Evolutionary conservation across 1,140 invertebrate genomes (phyloP).

Genomic region (Bemisia tabaci): DNA sequence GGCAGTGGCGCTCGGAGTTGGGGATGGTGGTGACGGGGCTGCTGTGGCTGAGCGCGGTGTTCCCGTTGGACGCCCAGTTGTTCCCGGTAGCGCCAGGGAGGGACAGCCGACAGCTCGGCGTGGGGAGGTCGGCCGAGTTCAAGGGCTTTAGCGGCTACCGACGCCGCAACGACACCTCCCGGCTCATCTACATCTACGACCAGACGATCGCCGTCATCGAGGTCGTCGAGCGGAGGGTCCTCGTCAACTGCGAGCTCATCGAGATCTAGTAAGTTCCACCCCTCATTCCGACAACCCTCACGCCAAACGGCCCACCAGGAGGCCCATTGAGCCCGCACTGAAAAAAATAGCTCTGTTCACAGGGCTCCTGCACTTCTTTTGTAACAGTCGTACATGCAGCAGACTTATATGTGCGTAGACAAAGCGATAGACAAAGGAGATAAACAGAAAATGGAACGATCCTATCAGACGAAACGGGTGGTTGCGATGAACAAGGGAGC

Average conservation of each 20-base stretch:
- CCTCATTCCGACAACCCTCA: neutral
- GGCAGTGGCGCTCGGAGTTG: neutral
- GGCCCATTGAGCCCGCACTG: too few relatives aligned
- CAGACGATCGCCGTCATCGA: conserved; percentile 68
- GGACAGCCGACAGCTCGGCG: neutral
- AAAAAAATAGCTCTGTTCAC: too few relatives aligned
- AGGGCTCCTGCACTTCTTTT: too few relatives aligned
- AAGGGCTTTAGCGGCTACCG: conserved; percentile 45
- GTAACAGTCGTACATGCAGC: too few relatives aligned
- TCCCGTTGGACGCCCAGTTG: neutral
- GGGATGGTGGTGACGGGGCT: neutral
- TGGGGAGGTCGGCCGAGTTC: neutral
- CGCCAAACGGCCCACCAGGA: too few relatives aligned
- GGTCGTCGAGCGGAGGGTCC: conserved; percentile 41
- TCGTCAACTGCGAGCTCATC: conserved; percentile 64
- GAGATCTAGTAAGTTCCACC: conserved; percentile 59
- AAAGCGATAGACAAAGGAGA: too few relatives aligned
- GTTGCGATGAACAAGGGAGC: too few relatives aligned
- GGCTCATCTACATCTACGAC: conserved; percentile 61
- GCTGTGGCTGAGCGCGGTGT: neutral
- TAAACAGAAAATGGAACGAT: too few relatives aligned
- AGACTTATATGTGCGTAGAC: too few relatives aligned
- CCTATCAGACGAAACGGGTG: too few relatives aligned
- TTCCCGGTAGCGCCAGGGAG: neutral
- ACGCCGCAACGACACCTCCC: conserved; percentile 41